These are phyloP conservation scores for Myiotriccus ornatus DNA, from an alignment of 2,797 vertebrate species.

Conservation along the genomic window DNA sequence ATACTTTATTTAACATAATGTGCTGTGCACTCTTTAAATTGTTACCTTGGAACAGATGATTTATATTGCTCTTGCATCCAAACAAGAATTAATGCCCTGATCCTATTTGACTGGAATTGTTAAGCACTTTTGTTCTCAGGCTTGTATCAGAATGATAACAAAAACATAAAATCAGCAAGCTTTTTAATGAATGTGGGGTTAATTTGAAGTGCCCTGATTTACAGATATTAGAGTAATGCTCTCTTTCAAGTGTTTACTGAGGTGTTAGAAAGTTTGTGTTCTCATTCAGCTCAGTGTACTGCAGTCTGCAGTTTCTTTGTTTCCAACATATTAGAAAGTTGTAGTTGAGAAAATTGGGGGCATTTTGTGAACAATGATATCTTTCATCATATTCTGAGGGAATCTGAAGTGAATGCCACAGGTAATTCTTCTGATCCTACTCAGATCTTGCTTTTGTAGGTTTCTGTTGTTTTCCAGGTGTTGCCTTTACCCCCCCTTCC, in stretches of 20 bases:
- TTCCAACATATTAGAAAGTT: not conserved
- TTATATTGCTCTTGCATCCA: slow-evolving; percentile 47
- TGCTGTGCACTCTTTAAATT: slow-evolving; percentile 33
- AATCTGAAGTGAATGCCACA: not conserved
- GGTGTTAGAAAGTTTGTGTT: slow-evolving; percentile 24
- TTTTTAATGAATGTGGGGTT: slow-evolving; percentile 44
- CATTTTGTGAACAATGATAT: not conserved
- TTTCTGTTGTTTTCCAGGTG: not conserved
- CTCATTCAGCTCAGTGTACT: not conserved
- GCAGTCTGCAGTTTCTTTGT: slow-evolving; percentile 5
- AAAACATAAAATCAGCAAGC: slow-evolving; percentile 56
- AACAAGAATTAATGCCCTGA: slow-evolving; percentile 33
- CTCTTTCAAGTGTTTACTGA: slow-evolving; percentile 9
- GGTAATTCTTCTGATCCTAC: not conserved
- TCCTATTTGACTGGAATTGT: slow-evolving; percentile 42
- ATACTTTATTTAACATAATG: slow-evolving; percentile 61
- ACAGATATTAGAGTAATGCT: not conserved
- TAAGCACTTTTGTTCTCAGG: slow-evolving; percentile 27
- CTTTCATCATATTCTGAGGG: not conserved
- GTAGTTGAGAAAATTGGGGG: not conserved
- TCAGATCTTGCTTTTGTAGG: not conserved
- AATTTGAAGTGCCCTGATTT: slow-evolving; percentile 51
- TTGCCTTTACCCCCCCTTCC: rapidly evolving
- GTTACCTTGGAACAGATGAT: slow-evolving; percentile 30
- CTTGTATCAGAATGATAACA: slow-evolving; percentile 43